A percentile compares a stretch with the other conserved stretches of the same genome.
These are phyloP conservation scores for Athripsodes cinereus DNA, from an alignment of 2,888 invertebrate species.

Conservation along the genomic window DNA sequence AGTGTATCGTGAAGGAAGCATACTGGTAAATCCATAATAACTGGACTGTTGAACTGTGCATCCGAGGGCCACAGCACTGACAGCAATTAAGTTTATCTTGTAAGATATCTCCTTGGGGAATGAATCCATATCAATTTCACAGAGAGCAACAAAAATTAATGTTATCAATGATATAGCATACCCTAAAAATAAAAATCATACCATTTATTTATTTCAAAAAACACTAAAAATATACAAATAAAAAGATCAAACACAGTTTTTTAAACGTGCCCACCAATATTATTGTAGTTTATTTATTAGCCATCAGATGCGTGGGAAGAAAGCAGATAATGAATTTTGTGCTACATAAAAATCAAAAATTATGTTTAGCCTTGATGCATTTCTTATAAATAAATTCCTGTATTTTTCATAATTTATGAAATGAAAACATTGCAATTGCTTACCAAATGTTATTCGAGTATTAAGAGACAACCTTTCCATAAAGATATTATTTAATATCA, in stretches of 20 bases:
- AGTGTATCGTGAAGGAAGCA: slow-evolving; percentile 83
- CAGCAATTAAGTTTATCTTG: slow-evolving; percentile 74
- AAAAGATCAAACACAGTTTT: not conserved
- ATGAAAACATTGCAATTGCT: slow-evolving; percentile 23
- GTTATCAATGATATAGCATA: slow-evolving; percentile 77
- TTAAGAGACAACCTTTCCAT: slow-evolving; percentile 77
- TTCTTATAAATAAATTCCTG: no score
- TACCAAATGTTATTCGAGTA: slow-evolving; percentile 81
- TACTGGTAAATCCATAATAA: slow-evolving; percentile 90
- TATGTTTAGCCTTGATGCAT: no score
- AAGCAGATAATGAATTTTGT: no score
- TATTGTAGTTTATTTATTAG: no score
- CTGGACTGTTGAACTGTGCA: slow-evolving; percentile 93
- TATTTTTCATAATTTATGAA: no score
- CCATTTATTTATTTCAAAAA: not conserved
- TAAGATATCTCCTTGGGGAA: slow-evolving; percentile 76
- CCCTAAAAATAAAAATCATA: slow-evolving; percentile 43
- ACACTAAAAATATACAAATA: not conserved
- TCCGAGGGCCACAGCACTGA: slow-evolving; percentile 80
- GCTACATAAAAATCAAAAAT: no score
- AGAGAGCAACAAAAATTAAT: slow-evolving; percentile 75
- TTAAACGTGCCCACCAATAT: not conserved
- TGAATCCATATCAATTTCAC: slow-evolving; percentile 81
- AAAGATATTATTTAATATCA: slow-evolving; percentile 76
- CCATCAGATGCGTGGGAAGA: no score